Evolutionary conservation across 92 coral and sea anemone species (phyloP).

Genomic region (Actinostola sp.): DNA sequence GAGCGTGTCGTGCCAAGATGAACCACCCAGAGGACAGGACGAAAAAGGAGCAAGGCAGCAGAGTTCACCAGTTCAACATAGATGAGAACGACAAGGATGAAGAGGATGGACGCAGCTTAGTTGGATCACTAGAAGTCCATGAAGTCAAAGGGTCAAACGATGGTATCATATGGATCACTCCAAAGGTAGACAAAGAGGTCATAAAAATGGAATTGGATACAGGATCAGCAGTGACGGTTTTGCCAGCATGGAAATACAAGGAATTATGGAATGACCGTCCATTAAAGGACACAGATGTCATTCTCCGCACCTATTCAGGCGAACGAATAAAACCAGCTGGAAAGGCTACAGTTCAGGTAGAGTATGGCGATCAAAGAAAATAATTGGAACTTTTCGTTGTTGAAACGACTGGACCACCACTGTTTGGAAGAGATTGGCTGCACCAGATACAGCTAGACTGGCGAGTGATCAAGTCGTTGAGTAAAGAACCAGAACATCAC

Average conservation of each 20-base stretch:
- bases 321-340: constrained; percentile 36
- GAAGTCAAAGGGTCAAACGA: too few relatives aligned
- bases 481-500: too few relatives aligned
- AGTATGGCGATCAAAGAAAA: neutral
- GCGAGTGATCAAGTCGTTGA: too few relatives aligned
- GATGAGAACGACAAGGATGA: too few relatives aligned
- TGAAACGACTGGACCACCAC: constrained; percentile 16
- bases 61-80: too few relatives aligned
- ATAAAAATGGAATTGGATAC: constrained; percentile 56
- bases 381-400: neutral
- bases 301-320: constrained; percentile 40
- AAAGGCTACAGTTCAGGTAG: neutral
- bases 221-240: constrained; percentile 32
- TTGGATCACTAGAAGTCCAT: too few relatives aligned
- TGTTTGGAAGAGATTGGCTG: constrained; percentile 20
- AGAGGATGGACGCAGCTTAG: too few relatives aligned
- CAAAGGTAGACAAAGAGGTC: constrained; percentile 18
- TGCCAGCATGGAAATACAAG: constrained; percentile 14
- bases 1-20: too few relatives aligned
- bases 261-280: constrained; percentile 11
- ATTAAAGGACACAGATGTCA: neutral
- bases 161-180: constrained; percentile 35
- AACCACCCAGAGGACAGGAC: too few relatives aligned
- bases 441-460: neutral
- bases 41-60: too few relatives aligned